Base-by-base conservation (phyloP, 2,113 vertebrate species). In the Xenus cinereus region DNA sequence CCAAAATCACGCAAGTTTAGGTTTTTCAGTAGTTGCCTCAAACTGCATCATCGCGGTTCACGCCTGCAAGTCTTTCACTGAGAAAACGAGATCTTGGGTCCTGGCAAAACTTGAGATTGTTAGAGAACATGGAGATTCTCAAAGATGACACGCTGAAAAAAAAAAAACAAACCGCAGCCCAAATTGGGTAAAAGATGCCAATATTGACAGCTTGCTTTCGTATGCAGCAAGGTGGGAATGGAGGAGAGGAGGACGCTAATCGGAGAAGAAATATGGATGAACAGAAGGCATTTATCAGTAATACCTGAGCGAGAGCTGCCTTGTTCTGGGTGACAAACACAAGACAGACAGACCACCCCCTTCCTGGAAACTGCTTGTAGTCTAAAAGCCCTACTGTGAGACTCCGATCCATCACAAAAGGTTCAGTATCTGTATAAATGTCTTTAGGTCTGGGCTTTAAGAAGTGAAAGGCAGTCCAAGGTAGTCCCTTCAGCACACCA, bases 1-100 rank as follows among this genome's bases (percentile, higher is more conserved):
- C 67, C 46, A 7, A 82, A 84, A 53, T 5, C 64, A 37, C 0
- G 2, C 2, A 2, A 57, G 2, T 50, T 4, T 1, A 45, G 18
- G 14, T 12, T 63, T 66, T 43, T 24, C n/a, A 63, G 43, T 24
- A 63, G 43, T 24, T 7, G 37, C 51, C 67, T 72, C n/a, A 7
- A 79, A 28, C 6, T 45, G n/a, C 5, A 82, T 8, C 56, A 57
- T 14, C 39, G 26, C 33, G 14, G 7, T 24, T 87, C 51, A 51
- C 0, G 0, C 12, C 64, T 54, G 24, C 68, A 75, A 81, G 60
- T 4, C 81, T 37, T 73, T 45, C 27, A 26, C 17, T 50, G 35
- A 14, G 16, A 6, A 72, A 92, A 30, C 10, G 17, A 51, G 13
- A 72, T 30, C 1, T 2, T 2, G 4, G 7, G 14, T 46, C 7